A percentile compares a stretch with the other conserved stretches of the same genome.
Conservation (phyloP, 2,113 vertebrate species). For the Channa argus region DNA sequence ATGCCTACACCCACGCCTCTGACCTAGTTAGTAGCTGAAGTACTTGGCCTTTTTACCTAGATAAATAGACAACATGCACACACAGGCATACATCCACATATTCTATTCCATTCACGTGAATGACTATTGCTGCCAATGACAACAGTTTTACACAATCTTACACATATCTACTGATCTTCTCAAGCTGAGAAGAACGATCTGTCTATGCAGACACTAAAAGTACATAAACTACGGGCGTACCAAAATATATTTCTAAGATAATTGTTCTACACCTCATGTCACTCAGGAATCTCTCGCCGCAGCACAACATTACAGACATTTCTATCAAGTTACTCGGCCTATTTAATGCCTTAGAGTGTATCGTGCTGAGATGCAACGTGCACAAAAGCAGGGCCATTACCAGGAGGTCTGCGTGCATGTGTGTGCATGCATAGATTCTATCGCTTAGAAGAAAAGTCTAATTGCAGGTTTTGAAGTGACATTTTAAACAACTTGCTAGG, state of each 20-base stretch:
- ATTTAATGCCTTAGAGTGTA: slow-evolving; percentile 1
- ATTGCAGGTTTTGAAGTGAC: background rate
- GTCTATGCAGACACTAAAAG: background rate
- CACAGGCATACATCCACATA: background rate
- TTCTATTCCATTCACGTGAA: background rate
- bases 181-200: background rate
- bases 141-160: slow-evolving; percentile 14
- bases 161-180: background rate
- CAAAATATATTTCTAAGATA: background rate
- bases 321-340: slow-evolving; percentile 42
- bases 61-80: background rate
- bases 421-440: background rate
- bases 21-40: slow-evolving; percentile 24
- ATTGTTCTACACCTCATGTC: slow-evolving; percentile 36
- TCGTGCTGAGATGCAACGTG: background rate
- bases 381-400: background rate
- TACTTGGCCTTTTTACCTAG: background rate
- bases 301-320: slow-evolving; percentile 64
- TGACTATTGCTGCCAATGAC: slow-evolving; percentile 16
- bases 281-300: slow-evolving; percentile 74
- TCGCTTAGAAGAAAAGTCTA: background rate
- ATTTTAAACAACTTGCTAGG: background rate
- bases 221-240: background rate
- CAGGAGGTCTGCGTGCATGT: background rate
- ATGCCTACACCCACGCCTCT: background rate